Evolutionary conservation across 2,888 invertebrate genomes (phyloP).

Genomic region (Mechanitis messenoides): DNA sequence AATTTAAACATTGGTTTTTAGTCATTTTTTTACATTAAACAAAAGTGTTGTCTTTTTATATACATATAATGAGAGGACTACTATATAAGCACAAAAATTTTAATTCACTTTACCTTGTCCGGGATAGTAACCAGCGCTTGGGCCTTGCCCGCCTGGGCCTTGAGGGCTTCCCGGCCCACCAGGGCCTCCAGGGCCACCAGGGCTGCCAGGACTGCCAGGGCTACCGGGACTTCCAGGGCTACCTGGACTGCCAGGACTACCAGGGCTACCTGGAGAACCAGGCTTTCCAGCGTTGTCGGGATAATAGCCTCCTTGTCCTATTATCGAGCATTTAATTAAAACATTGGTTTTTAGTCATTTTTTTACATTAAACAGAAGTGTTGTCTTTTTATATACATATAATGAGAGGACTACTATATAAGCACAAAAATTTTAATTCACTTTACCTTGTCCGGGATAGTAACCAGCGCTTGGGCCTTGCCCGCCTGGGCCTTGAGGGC

Average conservation of each 20-base stretch:
- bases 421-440: too few species aligned
- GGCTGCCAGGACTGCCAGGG: conserved; percentile 29
- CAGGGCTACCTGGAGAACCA: conserved; percentile 31
- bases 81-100: too few species aligned
- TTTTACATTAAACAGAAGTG: too few species aligned
- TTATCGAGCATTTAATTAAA: not conserved
- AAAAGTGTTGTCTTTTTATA: not conserved
- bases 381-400: too few species aligned
- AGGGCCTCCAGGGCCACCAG: conserved; percentile 42
- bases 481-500: conserved; percentile 31
- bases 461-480: conserved; percentile 27
- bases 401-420: too few species aligned
- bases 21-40: too few species aligned
- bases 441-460: conserved; percentile 40
- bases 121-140: too few species aligned
- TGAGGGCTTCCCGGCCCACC: conserved; percentile 12
- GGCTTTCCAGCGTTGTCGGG: conserved; percentile 34
- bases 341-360: not conserved
- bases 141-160: too few species aligned
- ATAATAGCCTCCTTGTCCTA: conserved; percentile 50
- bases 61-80: too few species aligned
- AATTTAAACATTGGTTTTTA: not conserved
- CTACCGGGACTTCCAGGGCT: conserved; percentile 33
- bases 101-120: conserved; percentile 18
- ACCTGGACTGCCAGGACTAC: conserved; percentile 29